Evolutionary conservation across 2,113 vertebrate species (phyloP).

Genomic region (Rhabdomys dilectus): DNA sequence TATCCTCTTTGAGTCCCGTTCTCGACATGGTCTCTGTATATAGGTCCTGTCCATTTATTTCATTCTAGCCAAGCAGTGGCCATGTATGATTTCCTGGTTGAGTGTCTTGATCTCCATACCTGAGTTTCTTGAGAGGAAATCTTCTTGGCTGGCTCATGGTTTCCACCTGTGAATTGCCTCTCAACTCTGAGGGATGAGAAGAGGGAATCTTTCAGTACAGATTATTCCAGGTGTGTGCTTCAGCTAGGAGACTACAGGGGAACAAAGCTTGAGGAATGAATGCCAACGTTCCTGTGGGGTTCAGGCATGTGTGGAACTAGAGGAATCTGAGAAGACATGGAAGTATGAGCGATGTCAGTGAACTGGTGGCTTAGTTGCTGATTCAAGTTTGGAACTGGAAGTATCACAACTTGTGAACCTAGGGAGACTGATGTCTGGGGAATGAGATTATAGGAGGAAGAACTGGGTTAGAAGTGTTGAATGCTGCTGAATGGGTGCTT

Average conservation of each 20-base stretch:
- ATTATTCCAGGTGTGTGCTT: not conserved
- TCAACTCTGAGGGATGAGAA: not conserved
- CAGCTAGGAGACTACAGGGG: not conserved
- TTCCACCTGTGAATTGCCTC: not conserved
- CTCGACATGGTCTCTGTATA: not conserved
- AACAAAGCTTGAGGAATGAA: not conserved
- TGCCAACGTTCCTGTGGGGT: not conserved
- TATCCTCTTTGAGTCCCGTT: too few species aligned
- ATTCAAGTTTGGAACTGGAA: not conserved
- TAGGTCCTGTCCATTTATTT: not conserved
- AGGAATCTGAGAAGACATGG: not conserved
- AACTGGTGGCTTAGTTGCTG: not conserved
- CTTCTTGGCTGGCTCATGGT: not conserved
- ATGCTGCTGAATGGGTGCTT: not conserved
- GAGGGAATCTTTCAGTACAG: not conserved
- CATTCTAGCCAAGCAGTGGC: too few species aligned
- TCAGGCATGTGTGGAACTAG: not conserved
- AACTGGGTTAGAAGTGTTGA: not conserved
- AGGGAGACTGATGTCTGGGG: not conserved
- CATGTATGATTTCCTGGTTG: not conserved
- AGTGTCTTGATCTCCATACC: not conserved
- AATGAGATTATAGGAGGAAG: not conserved
- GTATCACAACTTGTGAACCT: not conserved
- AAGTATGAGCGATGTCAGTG: not conserved
- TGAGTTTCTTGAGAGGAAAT: not conserved